Evolutionary conservation across 2,888 invertebrate species (phyloP).

Genomic region (Lasius platythorax): DNA sequence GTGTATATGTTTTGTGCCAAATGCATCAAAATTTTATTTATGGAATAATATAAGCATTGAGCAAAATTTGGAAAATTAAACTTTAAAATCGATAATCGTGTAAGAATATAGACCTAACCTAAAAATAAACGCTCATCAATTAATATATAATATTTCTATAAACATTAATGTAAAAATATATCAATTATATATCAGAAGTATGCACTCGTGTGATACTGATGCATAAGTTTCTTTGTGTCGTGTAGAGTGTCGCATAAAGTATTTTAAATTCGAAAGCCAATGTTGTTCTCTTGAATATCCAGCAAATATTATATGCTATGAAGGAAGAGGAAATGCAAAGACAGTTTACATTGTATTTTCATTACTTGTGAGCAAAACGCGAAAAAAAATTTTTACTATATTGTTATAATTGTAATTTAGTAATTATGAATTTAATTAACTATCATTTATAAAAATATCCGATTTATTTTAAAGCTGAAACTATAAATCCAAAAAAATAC

Average conservation of each 20-base stretch:
- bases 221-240: neutral
- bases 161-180: neutral
- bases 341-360: too few species aligned
- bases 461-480: too few species aligned
- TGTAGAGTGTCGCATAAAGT: neutral
- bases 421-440: too few species aligned
- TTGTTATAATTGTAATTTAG: too few species aligned
- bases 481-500: too few species aligned
- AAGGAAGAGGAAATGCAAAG: too few species aligned
- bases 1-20: neutral
- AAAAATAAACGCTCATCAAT: neutral
- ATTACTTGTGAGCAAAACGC: too few species aligned
- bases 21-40: slow-evolving; percentile 11
- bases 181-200: neutral
- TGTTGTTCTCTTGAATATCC: neutral
- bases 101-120: neutral
- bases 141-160: neutral
- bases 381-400: too few species aligned
- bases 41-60: neutral
- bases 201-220: slow-evolving; percentile 5
- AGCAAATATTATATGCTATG: slow-evolving; percentile 3
- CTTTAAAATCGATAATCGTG: neutral
- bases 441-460: too few species aligned
- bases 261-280: slow-evolving; percentile 11
- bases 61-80: neutral